Evolutionary conservation across 92 coral and sea anemone genomes (phyloP).

Genomic region (Palythoa grandiflora): DNA sequence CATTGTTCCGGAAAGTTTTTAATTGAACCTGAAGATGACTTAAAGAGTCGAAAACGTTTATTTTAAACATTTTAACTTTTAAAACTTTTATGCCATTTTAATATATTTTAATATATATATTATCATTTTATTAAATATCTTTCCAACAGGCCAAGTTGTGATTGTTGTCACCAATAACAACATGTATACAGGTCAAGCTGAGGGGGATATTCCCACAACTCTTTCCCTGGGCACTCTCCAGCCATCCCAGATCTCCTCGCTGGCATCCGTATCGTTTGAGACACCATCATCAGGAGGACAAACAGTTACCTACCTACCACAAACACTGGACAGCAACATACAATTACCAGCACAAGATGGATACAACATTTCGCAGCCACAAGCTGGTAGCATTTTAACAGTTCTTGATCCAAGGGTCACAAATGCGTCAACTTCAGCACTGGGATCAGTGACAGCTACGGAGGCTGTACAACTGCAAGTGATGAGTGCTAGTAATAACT

Average conservation of each 20-base stretch:
- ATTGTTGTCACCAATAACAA: constrained; percentile 91
- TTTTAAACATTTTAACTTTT: no score
- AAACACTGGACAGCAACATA: constrained; percentile 65
- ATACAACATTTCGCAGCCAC: constrained; percentile 63
- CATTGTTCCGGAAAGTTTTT: no score
- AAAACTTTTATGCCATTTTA: no score
- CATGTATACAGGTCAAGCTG: constrained; percentile 77
- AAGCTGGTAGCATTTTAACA: constrained; percentile 76
- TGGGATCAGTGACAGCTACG: constrained; percentile 43
- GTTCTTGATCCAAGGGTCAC: constrained; percentile 77
- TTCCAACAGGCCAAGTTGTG: constrained; percentile 82
- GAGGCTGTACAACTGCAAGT: constrained; percentile 63
- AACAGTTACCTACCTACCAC: constrained; percentile 79
- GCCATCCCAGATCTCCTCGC: constrained; percentile 82
- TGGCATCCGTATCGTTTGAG: constrained; percentile 75
- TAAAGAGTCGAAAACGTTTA: no score
- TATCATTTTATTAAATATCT: not conserved
- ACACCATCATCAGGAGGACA: constrained; percentile 69
- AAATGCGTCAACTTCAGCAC: constrained; percentile 26
- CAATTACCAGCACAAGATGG: constrained; percentile 62
- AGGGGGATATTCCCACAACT: constrained; percentile 79
- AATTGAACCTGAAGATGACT: no score
- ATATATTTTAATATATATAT: no score
- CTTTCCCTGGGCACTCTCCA: constrained; percentile 78
- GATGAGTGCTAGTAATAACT: constrained; percentile 17